These are phyloP conservation scores for Drosophila novamexicana DNA, from an alignment of 1,140 invertebrate genomes.

Conservation along the genomic window DNA sequence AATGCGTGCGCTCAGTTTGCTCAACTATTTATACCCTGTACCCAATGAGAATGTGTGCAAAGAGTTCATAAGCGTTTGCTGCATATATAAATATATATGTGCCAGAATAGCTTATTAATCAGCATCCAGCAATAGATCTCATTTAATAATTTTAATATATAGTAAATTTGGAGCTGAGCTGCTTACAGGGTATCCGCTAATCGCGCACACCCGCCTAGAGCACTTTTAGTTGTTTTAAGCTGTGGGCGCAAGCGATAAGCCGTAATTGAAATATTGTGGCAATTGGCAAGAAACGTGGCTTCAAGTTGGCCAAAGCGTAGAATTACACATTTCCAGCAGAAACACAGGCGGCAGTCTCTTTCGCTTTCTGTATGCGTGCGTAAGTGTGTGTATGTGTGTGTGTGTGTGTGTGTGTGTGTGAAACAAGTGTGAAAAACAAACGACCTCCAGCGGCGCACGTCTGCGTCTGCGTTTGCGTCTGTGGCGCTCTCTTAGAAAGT, in stretches of 20 bases:
- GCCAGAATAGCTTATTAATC: background rate
- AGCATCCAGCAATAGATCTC: background rate
- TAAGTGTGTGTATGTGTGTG: conserved; percentile 6
- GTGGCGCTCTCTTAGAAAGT: conserved; percentile 62
- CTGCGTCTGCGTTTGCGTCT: conserved; percentile 42
- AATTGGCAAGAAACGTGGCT: conserved; percentile 62
- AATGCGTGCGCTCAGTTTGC: conserved; percentile 20
- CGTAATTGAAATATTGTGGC: conserved; percentile 62
- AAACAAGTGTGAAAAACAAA: conserved; percentile 77
- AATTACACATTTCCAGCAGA: conserved; percentile 46
- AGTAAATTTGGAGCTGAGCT: background rate
- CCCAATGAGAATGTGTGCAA: background rate
- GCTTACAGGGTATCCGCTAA: background rate
- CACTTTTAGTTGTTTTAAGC: conserved; percentile 4
- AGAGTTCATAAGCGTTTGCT: background rate
- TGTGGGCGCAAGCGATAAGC: conserved; percentile 57
- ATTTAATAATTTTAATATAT: background rate
- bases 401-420: conserved; percentile 37
- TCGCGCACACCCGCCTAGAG: background rate
- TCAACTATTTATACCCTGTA: conserved; percentile 5
- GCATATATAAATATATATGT: background rate
- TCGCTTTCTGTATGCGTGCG: conserved; percentile 16
- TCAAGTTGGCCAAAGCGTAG: conserved; percentile 55
- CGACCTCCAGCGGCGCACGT: conserved; percentile 71
- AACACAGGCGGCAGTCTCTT: conserved; percentile 27